phyloP scores from a whole-genome alignment of 2,797 vertebrate genomes.

The Cacajao melanocephalus region DNA sequence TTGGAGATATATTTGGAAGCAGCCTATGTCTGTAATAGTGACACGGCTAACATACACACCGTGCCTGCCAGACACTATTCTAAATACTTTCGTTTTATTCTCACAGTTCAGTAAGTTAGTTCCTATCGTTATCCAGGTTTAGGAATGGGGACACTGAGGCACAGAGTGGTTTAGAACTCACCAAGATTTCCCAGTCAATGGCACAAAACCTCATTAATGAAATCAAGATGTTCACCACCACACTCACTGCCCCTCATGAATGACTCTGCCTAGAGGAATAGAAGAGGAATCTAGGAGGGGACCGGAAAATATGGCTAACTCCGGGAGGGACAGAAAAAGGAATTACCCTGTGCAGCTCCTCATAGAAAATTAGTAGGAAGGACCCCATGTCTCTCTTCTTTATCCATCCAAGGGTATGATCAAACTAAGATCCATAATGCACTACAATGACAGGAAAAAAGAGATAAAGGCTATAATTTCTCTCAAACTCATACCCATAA shows the following conservation, averaged over 20 bases:
- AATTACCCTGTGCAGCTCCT: neutral
- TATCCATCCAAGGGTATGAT: neutral
- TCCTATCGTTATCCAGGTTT: neutral
- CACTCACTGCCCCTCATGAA: neutral
- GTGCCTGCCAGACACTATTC: neutral
- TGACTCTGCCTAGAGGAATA: neutral
- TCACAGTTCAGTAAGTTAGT: neutral
- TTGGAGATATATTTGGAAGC: neutral
- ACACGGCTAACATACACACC: neutral
- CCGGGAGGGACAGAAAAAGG: neutral
- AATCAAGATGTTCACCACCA: too few relatives aligned
- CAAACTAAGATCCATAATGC: neutral
- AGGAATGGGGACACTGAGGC: neutral
- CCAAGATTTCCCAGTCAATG: neutral
- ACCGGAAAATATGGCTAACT: neutral
- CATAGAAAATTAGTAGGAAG: neutral
- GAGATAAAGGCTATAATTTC: neutral
- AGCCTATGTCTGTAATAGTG: neutral
- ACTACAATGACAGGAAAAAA: neutral
- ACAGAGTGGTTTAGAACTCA: neutral
- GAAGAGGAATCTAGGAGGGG: neutral
- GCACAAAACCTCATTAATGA: neutral
- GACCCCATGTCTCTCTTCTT: neutral
- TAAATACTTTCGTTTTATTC: neutral
- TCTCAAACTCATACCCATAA: neutral